Base-by-base conservation (phyloP, 1,140 invertebrate species). In the Lanistes nyassanus region DNA sequence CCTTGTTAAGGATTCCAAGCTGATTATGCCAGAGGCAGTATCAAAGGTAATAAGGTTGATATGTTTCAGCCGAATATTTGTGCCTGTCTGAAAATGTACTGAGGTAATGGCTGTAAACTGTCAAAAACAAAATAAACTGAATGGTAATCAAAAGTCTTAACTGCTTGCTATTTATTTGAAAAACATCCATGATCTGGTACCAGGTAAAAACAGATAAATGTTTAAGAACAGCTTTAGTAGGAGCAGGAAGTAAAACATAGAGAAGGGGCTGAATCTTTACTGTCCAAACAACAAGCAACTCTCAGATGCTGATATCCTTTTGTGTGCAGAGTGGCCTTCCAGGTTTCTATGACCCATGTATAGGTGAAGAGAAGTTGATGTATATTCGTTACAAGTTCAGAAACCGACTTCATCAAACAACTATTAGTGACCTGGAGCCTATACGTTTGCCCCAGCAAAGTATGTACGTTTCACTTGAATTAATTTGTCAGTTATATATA, bases 311-410 rank as follows among this genome's bases (percentile, higher is more conserved):
- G 23, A 29, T 37, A 66, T 66, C 13, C 21, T 34, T 29, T 36
- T 76, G 73, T 79, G 92, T 92, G 62, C 89, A 99, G 97, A 94
- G 94, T 86, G 95, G 98, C 86, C 89, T 99, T 68, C 95, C 97
- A 51, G 98, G 98, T 37, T 99, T 99, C 89, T 99, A 95, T 89
- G 98, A 99, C 89, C 96, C 97, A 0, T 96, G 96, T 85, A 92
- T 97, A 26, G 96, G 97, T 4, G 96, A 98, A 80, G 94, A 96
- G 9, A 99, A 99, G 88, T 92, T 92, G 76, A 89, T 99, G 36
- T 92, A 93, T 53, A 92, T 99, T 75, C 92, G 95, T 82, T 99
- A 99, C 88, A 92, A 93, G 81, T 98, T 95, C 89, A 93, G 94
- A 81, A 92, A 93, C 86, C 92, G 93, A 83, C 90, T 92, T 9